Percentiles rank a stretch among this genome's conserved stretches.
These are phyloP conservation scores for Leucophenga maculata DNA, from an alignment of 2,888 invertebrate genomes.

Conservation along the genomic window DNA sequence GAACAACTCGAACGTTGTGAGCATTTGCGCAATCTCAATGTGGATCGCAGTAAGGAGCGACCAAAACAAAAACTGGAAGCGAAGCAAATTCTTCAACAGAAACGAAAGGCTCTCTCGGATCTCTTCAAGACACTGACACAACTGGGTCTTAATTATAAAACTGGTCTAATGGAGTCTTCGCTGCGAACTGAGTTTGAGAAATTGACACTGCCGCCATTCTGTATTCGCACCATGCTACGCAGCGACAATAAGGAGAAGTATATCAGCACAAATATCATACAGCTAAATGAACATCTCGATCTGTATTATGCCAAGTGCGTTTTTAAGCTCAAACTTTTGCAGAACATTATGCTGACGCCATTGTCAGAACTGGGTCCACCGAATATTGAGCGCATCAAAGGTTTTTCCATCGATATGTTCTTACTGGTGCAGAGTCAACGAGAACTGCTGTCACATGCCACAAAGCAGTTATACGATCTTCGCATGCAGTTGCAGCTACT, in stretches of 20 bases:
- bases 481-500: constrained; percentile 73
- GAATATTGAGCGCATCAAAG: constrained; percentile 88
- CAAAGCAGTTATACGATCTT: constrained; percentile 75
- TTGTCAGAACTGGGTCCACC: constrained; percentile 85
- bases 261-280: constrained; percentile 68
- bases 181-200: constrained; percentile 75
- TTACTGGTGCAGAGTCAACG: constrained; percentile 80
- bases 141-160: constrained; percentile 86
- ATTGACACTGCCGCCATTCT: constrained; percentile 80
- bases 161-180: constrained; percentile 79
- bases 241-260: constrained; percentile 74
- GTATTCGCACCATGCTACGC: constrained; percentile 76
- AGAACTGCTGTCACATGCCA: constrained; percentile 75
- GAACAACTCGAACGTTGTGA: constrained; percentile 80
- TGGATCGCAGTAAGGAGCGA: constrained; percentile 73
- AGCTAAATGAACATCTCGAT: constrained; percentile 69
- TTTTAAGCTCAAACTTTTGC: constrained; percentile 69
- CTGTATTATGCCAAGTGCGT: constrained; percentile 69
- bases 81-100: constrained; percentile 87
- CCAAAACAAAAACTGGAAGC: constrained; percentile 85
- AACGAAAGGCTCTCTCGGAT: constrained; percentile 87
- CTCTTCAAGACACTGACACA: constrained; percentile 85
- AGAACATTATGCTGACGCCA: constrained; percentile 75
- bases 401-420: constrained; percentile 86
- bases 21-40: constrained; percentile 75